phyloP scores from a whole-genome alignment of 2,888 invertebrate genomes.

The Ectobius pallidus region DNA sequence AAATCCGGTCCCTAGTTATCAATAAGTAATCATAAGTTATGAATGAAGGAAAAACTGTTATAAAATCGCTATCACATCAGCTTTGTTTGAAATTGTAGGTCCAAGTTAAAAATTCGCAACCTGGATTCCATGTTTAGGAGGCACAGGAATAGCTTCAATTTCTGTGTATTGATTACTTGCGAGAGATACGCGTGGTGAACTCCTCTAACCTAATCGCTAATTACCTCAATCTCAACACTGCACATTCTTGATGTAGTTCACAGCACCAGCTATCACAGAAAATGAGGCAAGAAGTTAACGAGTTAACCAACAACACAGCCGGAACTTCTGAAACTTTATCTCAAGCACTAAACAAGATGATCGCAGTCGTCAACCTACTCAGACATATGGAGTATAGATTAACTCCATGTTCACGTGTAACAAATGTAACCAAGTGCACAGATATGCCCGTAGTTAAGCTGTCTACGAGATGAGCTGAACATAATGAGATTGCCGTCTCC shows the following conservation, averaged over 20 bases:
- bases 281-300: too few relatives aligned
- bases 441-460: too few relatives aligned
- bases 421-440: too few relatives aligned
- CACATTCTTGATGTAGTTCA: constrained; percentile 20
- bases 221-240: constrained; percentile 36
- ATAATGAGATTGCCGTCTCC: not conserved
- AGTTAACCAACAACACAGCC: not conserved
- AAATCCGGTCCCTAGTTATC: too few relatives aligned
- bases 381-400: too few relatives aligned
- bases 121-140: not conserved
- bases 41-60: too few relatives aligned
- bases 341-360: not conserved
- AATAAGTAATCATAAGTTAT: too few relatives aligned
- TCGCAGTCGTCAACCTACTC: too few relatives aligned
- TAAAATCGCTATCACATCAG: too few relatives aligned
- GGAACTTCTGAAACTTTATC: not conserved
- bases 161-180: not conserved
- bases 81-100: too few relatives aligned
- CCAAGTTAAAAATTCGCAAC: too few relatives aligned
- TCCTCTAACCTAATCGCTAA: not conserved
- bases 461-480: not conserved
- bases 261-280: not conserved
- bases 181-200: not conserved
- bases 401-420: too few relatives aligned
- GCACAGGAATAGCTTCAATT: not conserved